Base-by-base conservation (phyloP, 2,888 invertebrate species). In the Protonemura montana region DNA sequence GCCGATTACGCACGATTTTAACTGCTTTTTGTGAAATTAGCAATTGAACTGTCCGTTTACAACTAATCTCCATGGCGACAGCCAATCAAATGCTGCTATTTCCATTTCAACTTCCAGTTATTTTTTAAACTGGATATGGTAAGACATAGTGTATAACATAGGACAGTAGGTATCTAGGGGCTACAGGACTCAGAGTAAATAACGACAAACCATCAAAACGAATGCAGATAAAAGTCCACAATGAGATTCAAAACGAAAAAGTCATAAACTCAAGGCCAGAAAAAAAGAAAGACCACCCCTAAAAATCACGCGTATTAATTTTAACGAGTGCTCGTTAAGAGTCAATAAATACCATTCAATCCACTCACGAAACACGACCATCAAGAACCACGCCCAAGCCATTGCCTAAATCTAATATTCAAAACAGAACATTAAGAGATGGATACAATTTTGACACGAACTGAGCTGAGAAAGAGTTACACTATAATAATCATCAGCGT, bases 401-500 rank as follows among this genome's bases (percentile, higher is more conserved):
- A 59, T 59, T 59, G 59, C 59, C 16, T 59, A 59, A 10, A 3
- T 21, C 7, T 59, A 59, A 59, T 59, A 59, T 21, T 10, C 59
- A 59, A 10, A 59, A 59, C 59, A 59, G 59, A 59, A 59, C 59
- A 59, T 59, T 59, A 59, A 10, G 13, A 59, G 16, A 1, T 10
- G 59, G 59, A 59, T 59, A 59, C 7, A 59, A 59, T 59, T 10
- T 59, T 59, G 16, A 59, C 59, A 10, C 7, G 7, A 59, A 59
- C 59, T 59, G 59, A 21, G 1, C 59, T 10, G 21, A 21, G 16
- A 2, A 59, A 59, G 21, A 59, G 59, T 59, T 59, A 59, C 7
- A 59, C 59, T 59, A 59, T 59, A 59, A 59, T 59, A 59, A 59
- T 59, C 59, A 59, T 59, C 59, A 59, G 21, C 59, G 59, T 59